Evolutionary conservation across 2,888 invertebrate species (phyloP).

Genomic region (Cataglyphis albicans): DNA sequence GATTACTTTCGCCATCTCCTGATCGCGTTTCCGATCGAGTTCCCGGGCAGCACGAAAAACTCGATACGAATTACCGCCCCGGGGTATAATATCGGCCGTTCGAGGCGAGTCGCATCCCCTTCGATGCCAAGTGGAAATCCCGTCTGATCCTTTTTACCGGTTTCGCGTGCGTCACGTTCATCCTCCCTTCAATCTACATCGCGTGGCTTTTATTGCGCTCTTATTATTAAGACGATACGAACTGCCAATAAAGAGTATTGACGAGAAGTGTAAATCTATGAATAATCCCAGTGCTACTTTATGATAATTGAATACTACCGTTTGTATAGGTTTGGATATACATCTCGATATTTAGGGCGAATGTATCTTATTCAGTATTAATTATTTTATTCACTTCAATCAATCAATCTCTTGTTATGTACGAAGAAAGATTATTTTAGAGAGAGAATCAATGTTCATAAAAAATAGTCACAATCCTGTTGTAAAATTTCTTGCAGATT

Average conservation of each 20-base stretch:
- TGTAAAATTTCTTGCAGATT: background rate
- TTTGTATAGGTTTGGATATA: background rate
- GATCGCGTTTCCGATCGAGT: conserved; percentile 77
- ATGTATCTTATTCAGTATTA: background rate
- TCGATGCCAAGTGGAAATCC: conserved; percentile 53
- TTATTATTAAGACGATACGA: conserved; percentile 49
- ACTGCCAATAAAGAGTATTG: background rate
- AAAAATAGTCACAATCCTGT: background rate
- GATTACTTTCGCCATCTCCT: conserved; percentile 75
- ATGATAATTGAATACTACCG: background rate
- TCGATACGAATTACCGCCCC: conserved; percentile 77
- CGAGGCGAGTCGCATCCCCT: conserved; percentile 55
- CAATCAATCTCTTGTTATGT: background rate
- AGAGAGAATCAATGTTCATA: background rate
- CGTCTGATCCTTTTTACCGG: conserved; percentile 59
- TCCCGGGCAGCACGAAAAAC: conserved; percentile 69
- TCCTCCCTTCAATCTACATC: conserved; percentile 21
- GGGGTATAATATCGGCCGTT: conserved; percentile 73
- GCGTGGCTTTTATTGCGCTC: conserved; percentile 21
- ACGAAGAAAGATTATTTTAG: background rate
- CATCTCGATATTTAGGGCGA: background rate
- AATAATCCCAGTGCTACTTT: background rate
- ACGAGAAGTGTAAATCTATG: background rate
- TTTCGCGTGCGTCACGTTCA: conserved; percentile 55
- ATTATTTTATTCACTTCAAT: background rate